phyloP scores from a whole-genome alignment of 92 coral and sea anemone species.

The Parazoanthus atlanticus region DNA sequence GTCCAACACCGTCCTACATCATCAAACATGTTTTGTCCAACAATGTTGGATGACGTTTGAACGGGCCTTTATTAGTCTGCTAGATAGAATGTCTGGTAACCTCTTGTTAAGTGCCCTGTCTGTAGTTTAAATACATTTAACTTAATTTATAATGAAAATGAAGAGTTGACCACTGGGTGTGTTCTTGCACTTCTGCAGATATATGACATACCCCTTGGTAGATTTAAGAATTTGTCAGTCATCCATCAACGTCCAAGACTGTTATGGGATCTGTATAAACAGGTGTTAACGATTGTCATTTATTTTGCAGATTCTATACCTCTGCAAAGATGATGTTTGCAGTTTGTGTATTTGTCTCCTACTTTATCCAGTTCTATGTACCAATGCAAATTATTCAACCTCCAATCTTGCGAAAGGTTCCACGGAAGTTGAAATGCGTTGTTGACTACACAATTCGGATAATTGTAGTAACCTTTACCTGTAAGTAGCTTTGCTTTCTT shows the following conservation, averaged over 20 bases:
- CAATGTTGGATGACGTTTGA: no score
- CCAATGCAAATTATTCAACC: conserved; percentile 82
- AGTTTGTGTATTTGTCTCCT: conserved; percentile 76
- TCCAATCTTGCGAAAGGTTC: conserved; percentile 63
- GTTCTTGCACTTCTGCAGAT: no score
- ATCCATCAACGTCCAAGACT: not conserved
- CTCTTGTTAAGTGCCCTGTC: no score
- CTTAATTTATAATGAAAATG: no score
- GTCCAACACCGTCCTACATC: no score
- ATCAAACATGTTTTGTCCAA: no score
- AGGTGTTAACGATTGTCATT: not conserved
- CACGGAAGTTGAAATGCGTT: conserved; percentile 48
- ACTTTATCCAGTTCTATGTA: conserved; percentile 93
- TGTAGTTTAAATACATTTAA: no score
- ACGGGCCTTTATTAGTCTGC: no score
- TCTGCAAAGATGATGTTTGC: conserved; percentile 74
- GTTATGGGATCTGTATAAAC: not conserved
- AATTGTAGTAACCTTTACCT: conserved; percentile 72
- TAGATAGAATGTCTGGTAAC: no score
- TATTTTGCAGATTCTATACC: conserved; percentile 56
- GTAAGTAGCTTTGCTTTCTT: conserved; percentile 54
- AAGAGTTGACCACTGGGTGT: no score
- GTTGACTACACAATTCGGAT: conserved; percentile 68
- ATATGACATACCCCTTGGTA: no score
- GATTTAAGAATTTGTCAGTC: no score